Evolutionary conservation across 1,140 invertebrate species (phyloP), one percentile per base, ranked within the genome.

Genomic region (Cephus cinctus): DNA sequence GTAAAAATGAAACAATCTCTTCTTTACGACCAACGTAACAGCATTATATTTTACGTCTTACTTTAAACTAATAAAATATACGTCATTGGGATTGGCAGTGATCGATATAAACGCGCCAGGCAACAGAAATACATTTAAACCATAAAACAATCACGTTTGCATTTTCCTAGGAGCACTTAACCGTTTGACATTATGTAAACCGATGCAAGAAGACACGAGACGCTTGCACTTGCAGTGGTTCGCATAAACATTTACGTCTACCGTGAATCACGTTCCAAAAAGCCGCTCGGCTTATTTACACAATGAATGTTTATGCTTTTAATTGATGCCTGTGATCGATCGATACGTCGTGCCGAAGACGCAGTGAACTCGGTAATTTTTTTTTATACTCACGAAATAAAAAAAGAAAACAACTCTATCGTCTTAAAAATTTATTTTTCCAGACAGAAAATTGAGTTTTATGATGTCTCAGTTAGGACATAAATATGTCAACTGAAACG

Each of bases 181-280:
- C 11, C 14, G 11, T 42, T 27, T 42, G 40, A 42, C 14, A 25
- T 25, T 4, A 4, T 27, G 19, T 42, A 42, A 30, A 27, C 9
- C 14, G 12, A 16, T n/a, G 21, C 25, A 18, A 9, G 6, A 8
- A 19, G 21, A 22, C n/a, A 32, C 8, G 9, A n/a, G 9, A 20
- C 18, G 16, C 11, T 43, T 3, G 14, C 27, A 11, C 11, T 18
- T 20, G 11, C 5, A 5, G 25, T 18, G 4, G 14, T 20, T 31
- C 12, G 16, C 41, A 32, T 43, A 43, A 43, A 43, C 27, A 43
- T 43, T 43, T 43, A 43, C 14, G 41, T 31, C 15, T 43, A 20
- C 41, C 32, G 9, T 11, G 16, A 16, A 20, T 11, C 9, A 19
- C 5, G n/a, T 5, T 9, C 19, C n/a, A n/a, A n/a, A n/a, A n/a